Conservation (phyloP, 1,140 invertebrate genomes). For the Mizuhopecten yessoensis region DNA sequence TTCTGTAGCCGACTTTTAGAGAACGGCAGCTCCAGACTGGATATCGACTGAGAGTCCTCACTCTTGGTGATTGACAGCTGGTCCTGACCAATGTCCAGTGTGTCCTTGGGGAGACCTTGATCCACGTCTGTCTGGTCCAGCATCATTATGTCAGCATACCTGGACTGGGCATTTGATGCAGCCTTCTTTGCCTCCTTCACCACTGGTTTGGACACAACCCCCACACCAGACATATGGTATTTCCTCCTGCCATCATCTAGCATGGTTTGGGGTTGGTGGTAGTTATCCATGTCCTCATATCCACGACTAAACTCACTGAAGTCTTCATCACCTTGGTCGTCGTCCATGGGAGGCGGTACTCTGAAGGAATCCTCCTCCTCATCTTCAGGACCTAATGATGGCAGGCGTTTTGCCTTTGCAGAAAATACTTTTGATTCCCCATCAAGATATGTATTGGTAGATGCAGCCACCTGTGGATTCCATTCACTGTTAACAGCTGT, state of each 20-base stretch:
- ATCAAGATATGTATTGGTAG: neutral
- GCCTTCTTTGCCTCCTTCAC: neutral
- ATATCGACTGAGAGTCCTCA: constrained; percentile 78
- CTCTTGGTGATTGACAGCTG: constrained; percentile 26
- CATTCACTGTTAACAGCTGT: neutral
- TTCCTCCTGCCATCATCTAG: neutral
- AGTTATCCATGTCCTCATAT: constrained; percentile 58
- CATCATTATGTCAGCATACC: neutral
- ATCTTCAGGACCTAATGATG: constrained; percentile 51
- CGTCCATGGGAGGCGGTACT: constrained; percentile 68
- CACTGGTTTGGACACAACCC: constrained; percentile 6
- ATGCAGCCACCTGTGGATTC: neutral
- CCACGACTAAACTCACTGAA: constrained; percentile 86
- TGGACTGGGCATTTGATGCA: constrained; percentile 19
- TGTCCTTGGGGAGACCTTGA: neutral
- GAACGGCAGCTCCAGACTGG: constrained; percentile 79
- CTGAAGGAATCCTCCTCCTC: constrained; percentile 67
- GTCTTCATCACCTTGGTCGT: constrained; percentile 79
- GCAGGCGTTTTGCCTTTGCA: neutral
- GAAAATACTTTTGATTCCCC: neutral
- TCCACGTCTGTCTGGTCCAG: neutral
- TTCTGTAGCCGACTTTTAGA: constrained; percentile 59
- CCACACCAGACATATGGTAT: neutral
- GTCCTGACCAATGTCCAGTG: neutral
- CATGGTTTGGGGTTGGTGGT: neutral